phyloP scores from a whole-genome alignment of 2,797 vertebrate genomes.

The Mormyrus hasselquistii region DNA sequence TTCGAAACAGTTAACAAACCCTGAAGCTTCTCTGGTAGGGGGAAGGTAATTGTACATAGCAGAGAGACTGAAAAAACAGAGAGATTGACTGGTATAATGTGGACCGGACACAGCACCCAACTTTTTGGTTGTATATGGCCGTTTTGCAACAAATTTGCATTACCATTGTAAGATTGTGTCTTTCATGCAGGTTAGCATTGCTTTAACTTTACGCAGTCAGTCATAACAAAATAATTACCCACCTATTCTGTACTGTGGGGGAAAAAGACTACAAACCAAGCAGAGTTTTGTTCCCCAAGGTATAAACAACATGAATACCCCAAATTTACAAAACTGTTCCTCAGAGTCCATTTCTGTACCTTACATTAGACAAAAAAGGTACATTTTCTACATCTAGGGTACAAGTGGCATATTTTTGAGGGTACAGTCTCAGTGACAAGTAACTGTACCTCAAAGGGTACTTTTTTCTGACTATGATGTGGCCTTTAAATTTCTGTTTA shows the following conservation, averaged over 20 bases:
- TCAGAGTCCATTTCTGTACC: neutral
- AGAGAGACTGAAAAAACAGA: neutral
- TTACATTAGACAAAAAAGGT: neutral
- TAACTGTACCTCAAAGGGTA: neutral
- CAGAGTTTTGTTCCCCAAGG: neutral
- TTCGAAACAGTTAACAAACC: neutral
- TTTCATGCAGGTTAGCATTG: neutral
- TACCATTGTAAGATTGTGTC: neutral
- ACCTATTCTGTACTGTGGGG: neutral
- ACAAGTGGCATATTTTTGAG: neutral
- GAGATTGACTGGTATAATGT: neutral
- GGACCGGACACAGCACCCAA: neutral
- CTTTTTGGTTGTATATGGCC: neutral
- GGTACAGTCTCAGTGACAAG: neutral
- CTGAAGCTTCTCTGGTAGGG: neutral
- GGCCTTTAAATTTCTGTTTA: too few relatives aligned
- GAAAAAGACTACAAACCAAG: neutral
- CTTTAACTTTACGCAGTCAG: neutral
- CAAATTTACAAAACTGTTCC: neutral
- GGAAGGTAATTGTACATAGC: neutral
- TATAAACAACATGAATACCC: neutral
- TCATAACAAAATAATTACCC: neutral
- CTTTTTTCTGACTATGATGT: neutral
- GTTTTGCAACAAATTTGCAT: neutral
- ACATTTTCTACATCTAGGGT: neutral